Conservation (phyloP, 2,797 vertebrate species). For the Pogoniulus pusillus region DNA sequence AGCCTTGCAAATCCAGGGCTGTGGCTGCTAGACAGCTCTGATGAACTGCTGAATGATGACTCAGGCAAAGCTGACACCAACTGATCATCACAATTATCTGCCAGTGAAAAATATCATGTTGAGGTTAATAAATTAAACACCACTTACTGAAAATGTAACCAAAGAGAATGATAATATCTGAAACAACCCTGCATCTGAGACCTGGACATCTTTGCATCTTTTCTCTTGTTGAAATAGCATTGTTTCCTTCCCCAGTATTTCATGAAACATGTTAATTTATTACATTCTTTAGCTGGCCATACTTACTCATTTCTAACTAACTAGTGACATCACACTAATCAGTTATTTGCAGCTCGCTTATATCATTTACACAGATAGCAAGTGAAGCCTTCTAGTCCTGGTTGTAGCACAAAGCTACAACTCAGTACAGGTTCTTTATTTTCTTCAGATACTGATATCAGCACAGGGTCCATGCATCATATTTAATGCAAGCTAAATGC, state of each 20-base stretch:
- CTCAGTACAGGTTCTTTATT: background rate
- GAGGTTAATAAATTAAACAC: background rate
- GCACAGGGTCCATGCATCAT: background rate
- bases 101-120: slow-evolving; percentile 42
- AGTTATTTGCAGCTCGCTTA: background rate
- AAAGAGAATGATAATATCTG: background rate
- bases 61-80: slow-evolving; percentile 84
- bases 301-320: background rate
- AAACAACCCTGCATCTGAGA: background rate
- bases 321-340: background rate
- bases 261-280: background rate
- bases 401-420: background rate
- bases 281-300: background rate
- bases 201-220: background rate
- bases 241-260: accelerated
- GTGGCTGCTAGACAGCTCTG: slow-evolving; percentile 86
- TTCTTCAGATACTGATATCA: background rate
- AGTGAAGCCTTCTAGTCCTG: background rate
- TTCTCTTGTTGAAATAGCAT: background rate
- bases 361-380: background rate
- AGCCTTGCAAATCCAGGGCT: slow-evolving; percentile 89
- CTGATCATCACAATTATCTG: slow-evolving; percentile 92
- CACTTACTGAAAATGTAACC: background rate
- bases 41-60: slow-evolving; percentile 90
- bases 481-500: background rate